phyloP scores from a whole-genome alignment of 2,888 invertebrate species.

The Phytoseiulus persimilis region DNA sequence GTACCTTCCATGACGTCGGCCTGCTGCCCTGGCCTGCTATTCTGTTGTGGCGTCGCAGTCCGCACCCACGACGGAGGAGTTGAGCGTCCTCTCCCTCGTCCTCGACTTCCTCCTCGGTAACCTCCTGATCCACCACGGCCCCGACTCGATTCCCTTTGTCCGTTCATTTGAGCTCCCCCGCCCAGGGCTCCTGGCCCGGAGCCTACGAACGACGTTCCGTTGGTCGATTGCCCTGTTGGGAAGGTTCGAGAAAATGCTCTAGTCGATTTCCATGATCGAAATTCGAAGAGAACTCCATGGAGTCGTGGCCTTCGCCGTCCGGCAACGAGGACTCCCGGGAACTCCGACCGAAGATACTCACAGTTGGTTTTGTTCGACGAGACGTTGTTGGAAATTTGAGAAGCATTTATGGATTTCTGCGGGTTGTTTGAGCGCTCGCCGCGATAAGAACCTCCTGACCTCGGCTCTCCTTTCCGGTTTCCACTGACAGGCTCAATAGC shows the following conservation, averaged over 20 bases:
- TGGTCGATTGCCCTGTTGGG: constrained; percentile 24
- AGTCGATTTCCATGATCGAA: background rate
- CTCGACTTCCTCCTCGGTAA: constrained; percentile 48
- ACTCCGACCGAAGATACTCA: background rate
- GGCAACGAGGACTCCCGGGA: too few species aligned
- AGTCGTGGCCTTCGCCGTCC: too few species aligned
- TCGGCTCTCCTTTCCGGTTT: constrained; percentile 41
- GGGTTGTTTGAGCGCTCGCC: constrained; percentile 42
- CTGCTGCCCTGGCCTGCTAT: background rate
- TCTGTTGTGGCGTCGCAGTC: background rate
- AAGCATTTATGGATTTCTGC: background rate
- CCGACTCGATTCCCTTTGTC: constrained; percentile 25
- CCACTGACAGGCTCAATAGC: constrained; percentile 63
- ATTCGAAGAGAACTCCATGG: too few species aligned
- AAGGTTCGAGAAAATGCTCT: background rate
- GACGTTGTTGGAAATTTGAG: background rate
- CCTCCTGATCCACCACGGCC: constrained; percentile 25
- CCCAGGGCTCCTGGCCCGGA: background rate
- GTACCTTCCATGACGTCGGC: background rate
- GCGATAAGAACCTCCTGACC: constrained; percentile 40
- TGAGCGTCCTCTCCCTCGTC: constrained; percentile 48
- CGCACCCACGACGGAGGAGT: background rate
- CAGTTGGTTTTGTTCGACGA: background rate
- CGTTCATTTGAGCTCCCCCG: constrained; percentile 6
- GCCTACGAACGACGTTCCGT: constrained; percentile 24